Conservation (phyloP, 1,140 invertebrate species). For the Pentalonia nigronervosa region DNA sequence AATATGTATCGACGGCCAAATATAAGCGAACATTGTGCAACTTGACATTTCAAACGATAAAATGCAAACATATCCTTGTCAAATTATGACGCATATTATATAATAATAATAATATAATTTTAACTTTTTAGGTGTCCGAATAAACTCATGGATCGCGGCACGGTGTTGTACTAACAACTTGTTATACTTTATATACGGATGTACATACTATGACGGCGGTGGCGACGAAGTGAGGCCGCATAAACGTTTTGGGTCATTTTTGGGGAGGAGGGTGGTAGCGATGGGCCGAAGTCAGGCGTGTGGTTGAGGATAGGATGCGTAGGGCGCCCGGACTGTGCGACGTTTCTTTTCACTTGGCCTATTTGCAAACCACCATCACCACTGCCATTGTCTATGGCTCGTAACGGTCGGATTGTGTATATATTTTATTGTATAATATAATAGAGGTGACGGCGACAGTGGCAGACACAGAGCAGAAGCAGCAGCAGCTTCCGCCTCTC, state of each 20-base stretch:
- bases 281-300: background rate
- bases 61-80: background rate
- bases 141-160: background rate
- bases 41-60: background rate
- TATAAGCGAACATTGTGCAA: background rate
- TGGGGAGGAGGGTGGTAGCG: background rate
- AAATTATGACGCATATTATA: background rate
- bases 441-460: background rate
- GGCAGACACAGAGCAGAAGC: background rate
- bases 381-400: background rate
- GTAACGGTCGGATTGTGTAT: background rate
- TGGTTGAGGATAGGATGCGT: background rate
- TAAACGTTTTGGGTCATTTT: slow-evolving; percentile 12
- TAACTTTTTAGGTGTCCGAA: background rate
- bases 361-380: background rate
- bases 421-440: background rate
- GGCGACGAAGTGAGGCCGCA: background rate
- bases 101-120: background rate
- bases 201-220: background rate
- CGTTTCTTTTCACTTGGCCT: slow-evolving; percentile 30
- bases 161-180: background rate
- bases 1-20: background rate
- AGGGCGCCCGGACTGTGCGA: background rate
- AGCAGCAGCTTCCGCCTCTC: background rate
- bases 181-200: background rate